Base-by-base conservation (phyloP, 2,113 vertebrate genomes). In the Lonchura striata region DNA sequence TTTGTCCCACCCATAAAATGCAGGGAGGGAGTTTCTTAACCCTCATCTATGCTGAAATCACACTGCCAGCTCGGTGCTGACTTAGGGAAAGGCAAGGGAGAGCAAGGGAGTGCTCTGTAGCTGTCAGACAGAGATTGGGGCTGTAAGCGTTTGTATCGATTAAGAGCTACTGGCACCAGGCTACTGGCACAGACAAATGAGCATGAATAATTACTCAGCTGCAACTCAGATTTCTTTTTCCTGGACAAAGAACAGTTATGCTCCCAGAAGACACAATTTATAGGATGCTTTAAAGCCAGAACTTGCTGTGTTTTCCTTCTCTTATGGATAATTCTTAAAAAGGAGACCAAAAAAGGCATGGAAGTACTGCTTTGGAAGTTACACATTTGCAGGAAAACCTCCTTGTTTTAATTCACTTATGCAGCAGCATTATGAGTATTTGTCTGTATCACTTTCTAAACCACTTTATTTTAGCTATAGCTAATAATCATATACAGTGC, bases 141-240 rank as follows among this genome's bases (percentile, higher is more conserved):
- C 57, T 90, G 41, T 46, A 70, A 72, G 64, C 4, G 3, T 87
- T 94, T 1, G 1, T 85, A 79, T 92, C 7, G 60, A 88, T 94
- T 50, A 85, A 61, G 59, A 83, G 79, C 68, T 92, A 5, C 68
- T 86, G 86, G 82, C 85, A 90, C 30, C 33, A 70, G 69, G 42
- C 85, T 84, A 49, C 82, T 78, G 76, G 64, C 46, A 15, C 50
- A 88, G 82, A 80, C 7, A 23, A 76, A 66, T 54, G 47, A 95
- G 66, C 22, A 10, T 90, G 95, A 88, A 82, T 92, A 89, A 90
- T 82, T 92, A 63, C 68, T 90, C 82, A 71, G 64, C 71, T 94
- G 85, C 56, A 92, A 78, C 75, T 90, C 52, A 18, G 24, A 82
- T 95, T 92, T 86, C 86, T 90, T 86, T 79, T 86, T 94, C 76